Evolutionary conservation across 2,113 vertebrate species (phyloP), one percentile per base, ranked within the genome.

Genomic region (Orientallactaga bullata): DNA sequence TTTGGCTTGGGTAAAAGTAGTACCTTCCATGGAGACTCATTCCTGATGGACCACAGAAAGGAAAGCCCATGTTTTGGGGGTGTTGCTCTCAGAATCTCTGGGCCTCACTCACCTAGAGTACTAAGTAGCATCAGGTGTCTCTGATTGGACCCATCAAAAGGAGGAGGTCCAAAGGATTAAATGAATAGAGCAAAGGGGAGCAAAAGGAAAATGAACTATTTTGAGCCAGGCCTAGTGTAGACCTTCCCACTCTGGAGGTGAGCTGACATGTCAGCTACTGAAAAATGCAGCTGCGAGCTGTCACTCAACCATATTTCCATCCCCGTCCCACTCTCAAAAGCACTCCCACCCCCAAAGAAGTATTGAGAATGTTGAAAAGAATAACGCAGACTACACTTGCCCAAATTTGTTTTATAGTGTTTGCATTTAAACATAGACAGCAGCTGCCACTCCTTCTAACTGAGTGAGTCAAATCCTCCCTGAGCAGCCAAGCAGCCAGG

Each of bases 341-440:
- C 69, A 42, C 42, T 61, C 90, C 81, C 72, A 60, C 55, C 91
- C 77, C 66, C 88, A 79, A 84, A 94, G 39, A 92, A 82, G 84
- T 89, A 91, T 78, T 66, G 90, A 81, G 78, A 85, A 85, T 69
- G 66, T 72, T 35, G 60, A 84, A 77, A 74, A 81, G 63, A 91
- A 60, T 39, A 86, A 18, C 39, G 58, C 18, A 60, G 83, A n/a
- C 76, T 89, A 26, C 18, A 39, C 69, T 93, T 82, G 68, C 68
- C 47, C 81, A 74, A 24, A 77, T 85, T 93, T 81, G 68, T 91
- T 94, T 89, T 82, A 84, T 51, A 26, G 60, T 37, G 72, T 87
- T 92, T 96, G 71, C 55, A 51, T 83, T 93, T 93, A 47, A 91
- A 88, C 79, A 32, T 76, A 86, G 72, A 81, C 37, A 26, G 66